A percentile compares a stretch with the other conserved stretches of the same genome.
Conservation (phyloP, 2,888 invertebrate species). For the Diaphora mendica region DNA sequence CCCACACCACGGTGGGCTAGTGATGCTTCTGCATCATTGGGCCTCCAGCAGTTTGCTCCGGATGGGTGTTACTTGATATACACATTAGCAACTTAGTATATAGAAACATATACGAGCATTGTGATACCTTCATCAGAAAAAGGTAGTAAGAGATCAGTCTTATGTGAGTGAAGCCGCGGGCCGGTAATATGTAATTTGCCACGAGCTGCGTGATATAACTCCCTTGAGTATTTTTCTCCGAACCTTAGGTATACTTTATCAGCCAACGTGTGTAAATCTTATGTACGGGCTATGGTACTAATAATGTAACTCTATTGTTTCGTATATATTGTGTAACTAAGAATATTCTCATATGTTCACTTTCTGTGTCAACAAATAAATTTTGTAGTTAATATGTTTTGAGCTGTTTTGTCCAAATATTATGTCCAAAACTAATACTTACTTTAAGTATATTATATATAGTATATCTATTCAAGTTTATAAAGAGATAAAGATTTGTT, state of each 20-base stretch:
- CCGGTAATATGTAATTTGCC: not conserved
- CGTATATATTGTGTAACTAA: not conserved
- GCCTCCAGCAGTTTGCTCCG: no score
- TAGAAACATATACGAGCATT: not conserved
- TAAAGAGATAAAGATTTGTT: not conserved
- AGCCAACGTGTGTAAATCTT: not conserved
- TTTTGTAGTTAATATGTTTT: not conserved
- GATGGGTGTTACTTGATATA: not conserved
- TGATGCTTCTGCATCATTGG: no score
- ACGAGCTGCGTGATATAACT: not conserved
- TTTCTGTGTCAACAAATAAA: not conserved
- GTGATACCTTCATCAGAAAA: not conserved
- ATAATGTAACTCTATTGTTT: not conserved
- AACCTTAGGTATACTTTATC: not conserved
- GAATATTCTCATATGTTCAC: conserved; percentile 2
- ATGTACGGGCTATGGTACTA: not conserved
- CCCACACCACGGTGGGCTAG: no score
- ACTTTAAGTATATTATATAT: not conserved
- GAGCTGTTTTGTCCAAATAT: not conserved
- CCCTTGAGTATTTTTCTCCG: not conserved
- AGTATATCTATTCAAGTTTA: not conserved
- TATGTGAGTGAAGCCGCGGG: not conserved
- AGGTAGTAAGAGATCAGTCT: not conserved
- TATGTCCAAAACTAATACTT: not conserved
- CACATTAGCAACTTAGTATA: not conserved